Conservation (phyloP, 2,888 invertebrate species). For the Sesia apiformis region DNA sequence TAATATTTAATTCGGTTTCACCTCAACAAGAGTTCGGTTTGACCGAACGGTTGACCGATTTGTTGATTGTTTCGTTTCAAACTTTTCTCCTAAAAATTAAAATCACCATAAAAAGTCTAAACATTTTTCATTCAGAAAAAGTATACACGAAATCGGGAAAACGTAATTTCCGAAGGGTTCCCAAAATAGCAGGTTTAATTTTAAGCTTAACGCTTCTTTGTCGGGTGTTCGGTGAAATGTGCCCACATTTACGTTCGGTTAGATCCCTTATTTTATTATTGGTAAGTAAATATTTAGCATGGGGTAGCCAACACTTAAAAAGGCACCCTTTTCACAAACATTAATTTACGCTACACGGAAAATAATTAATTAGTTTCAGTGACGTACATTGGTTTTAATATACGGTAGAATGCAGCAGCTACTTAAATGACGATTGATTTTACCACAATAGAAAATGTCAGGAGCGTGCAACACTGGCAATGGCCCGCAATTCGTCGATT, state of each 20-base stretch:
- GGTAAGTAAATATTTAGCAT: constrained; percentile 15
- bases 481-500: too few species aligned
- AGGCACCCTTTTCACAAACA: constrained; percentile 51
- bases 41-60: neutral
- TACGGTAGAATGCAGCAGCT: too few species aligned
- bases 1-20: neutral
- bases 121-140: constrained; percentile 1
- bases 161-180: constrained; percentile 23
- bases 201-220: constrained; percentile 17
- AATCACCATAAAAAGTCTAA: neutral
- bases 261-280: constrained; percentile 16
- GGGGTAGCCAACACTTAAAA: constrained; percentile 81
- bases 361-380: too few species aligned
- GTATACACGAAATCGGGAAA: constrained; percentile 18
- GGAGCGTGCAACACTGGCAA: too few species aligned
- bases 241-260: constrained; percentile 8
- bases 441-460: too few species aligned
- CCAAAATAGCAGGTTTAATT: constrained; percentile 14
- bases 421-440: too few species aligned
- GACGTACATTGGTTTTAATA: too few species aligned
- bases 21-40: neutral
- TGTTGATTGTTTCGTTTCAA: constrained; percentile 5
- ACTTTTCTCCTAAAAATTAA: neutral
- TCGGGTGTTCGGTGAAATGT: constrained; percentile 11
- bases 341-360: too few species aligned